phyloP scores from a whole-genome alignment of 2,797 vertebrate species.

The Xenops minutus region DNA sequence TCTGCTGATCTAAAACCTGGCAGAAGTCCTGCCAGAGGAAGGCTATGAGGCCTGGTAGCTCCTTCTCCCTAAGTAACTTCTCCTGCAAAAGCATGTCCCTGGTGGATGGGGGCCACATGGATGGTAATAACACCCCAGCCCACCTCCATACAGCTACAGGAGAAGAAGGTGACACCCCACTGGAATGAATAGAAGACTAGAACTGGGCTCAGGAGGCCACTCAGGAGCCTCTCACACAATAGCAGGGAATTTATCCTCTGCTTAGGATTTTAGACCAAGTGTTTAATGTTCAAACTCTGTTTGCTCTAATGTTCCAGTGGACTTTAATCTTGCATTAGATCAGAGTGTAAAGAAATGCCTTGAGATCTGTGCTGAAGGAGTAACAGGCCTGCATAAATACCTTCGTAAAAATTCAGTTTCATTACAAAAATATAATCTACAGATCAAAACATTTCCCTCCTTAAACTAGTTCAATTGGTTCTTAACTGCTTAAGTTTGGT shows the following conservation, averaged over 20 bases:
- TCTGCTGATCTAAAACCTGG: not conserved
- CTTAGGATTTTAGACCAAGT: not conserved
- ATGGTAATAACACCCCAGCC: not conserved
- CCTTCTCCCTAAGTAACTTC: not conserved
- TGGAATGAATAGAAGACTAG: not conserved
- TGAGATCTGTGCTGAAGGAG: constrained; percentile 22
- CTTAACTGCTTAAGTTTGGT: constrained; percentile 45
- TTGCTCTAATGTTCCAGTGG: constrained; percentile 19
- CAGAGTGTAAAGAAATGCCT: not conserved
- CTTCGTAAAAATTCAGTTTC: constrained; percentile 30
- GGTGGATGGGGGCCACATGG: not conserved
- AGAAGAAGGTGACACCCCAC: not conserved
- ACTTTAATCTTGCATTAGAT: constrained; percentile 41
- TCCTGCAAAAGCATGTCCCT: not conserved
- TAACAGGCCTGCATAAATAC: constrained; percentile 15
- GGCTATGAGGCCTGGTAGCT: not conserved
- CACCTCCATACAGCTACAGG: not conserved
- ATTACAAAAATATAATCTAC: constrained; percentile 47
- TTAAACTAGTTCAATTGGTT: constrained; percentile 54
- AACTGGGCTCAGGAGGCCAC: not conserved
- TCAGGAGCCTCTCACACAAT: not conserved
- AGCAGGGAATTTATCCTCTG: not conserved
- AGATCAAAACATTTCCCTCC: constrained; percentile 52
- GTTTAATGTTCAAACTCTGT: not conserved
- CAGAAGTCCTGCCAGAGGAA: not conserved